These are phyloP conservation scores for Venustoraphidia nigricollis DNA, from an alignment of 2,888 invertebrate genomes.

Conservation along the genomic window DNA sequence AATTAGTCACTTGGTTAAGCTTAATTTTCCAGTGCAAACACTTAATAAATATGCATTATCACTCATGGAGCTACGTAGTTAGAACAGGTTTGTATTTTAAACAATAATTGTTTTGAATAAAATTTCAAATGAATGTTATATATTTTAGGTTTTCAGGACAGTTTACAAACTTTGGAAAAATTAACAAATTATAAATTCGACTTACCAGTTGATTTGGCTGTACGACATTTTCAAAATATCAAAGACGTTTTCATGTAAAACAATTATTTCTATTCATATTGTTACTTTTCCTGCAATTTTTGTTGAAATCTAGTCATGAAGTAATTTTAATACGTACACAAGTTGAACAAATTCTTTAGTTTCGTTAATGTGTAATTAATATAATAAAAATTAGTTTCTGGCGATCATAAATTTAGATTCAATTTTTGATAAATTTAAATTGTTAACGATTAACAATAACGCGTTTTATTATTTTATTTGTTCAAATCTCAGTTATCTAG, in stretches of 20 bases:
- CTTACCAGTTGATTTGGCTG: slow-evolving; percentile 89
- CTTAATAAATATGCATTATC: slow-evolving; percentile 63
- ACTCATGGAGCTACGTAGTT: slow-evolving; percentile 87
- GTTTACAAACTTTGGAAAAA: slow-evolving; percentile 77
- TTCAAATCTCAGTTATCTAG: too few relatives aligned
- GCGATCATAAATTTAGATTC: too few relatives aligned
- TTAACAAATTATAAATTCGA: slow-evolving; percentile 77
- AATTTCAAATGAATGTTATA: slow-evolving; percentile 8
- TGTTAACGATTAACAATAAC: too few relatives aligned
- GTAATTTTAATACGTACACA: too few relatives aligned
- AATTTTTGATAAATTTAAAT: too few relatives aligned
- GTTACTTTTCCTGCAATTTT: too few relatives aligned
- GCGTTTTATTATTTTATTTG: too few relatives aligned
- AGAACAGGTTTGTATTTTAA: slow-evolving; percentile 53
- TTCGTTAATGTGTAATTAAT: too few relatives aligned
- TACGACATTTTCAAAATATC: slow-evolving; percentile 93
- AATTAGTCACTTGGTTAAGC: slow-evolving; percentile 87
- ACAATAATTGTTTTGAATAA: slow-evolving; percentile 1
- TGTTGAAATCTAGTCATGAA: too few relatives aligned
- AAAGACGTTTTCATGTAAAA: slow-evolving; percentile 80
- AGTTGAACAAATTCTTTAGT: too few relatives aligned
- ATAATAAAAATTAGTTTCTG: too few relatives aligned
- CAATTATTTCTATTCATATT: not conserved
- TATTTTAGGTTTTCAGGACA: slow-evolving; percentile 79
- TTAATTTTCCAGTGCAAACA: slow-evolving; percentile 79